Conservation (phyloP, 1,140 invertebrate species). For the Himalopsyche phryganea region DNA sequence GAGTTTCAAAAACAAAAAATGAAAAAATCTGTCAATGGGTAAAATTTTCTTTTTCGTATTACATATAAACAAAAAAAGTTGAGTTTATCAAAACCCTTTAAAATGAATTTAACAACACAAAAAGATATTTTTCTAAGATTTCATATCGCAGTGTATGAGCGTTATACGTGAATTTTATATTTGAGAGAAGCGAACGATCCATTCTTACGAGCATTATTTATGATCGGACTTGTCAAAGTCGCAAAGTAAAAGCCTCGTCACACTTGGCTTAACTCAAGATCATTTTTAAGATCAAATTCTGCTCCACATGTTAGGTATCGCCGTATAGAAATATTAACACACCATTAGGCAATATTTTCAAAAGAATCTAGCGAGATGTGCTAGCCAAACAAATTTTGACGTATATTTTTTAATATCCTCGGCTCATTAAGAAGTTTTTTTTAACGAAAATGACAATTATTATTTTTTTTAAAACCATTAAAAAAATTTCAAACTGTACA, state of each 20-base stretch:
- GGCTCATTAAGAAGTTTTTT: too few relatives aligned
- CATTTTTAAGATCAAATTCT: conserved; percentile 14
- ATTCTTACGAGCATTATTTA: conserved; percentile 13
- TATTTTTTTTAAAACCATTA: too few relatives aligned
- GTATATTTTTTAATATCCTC: too few relatives aligned
- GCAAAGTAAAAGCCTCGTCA: neutral
- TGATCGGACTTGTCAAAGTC: conserved; percentile 1
- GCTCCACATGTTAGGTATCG: neutral
- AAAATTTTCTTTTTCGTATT: too few relatives aligned
- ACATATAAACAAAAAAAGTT: too few relatives aligned
- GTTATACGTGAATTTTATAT: conserved; percentile 1
- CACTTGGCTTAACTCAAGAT: conserved; percentile 6
- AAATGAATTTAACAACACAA: too few relatives aligned
- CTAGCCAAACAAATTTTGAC: neutral
- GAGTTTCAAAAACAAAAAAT: neutral
- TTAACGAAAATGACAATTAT: too few relatives aligned
- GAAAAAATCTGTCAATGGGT: neutral
- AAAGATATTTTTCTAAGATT: too few relatives aligned
- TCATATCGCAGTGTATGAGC: too few relatives aligned
- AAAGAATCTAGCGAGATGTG: conserved; percentile 3
- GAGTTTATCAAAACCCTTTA: too few relatives aligned
- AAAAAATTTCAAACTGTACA: too few relatives aligned
- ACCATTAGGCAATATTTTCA: conserved; percentile 20
- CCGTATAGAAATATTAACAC: conserved; percentile 23
- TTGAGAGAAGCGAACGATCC: conserved; percentile 2